phyloP scores from a whole-genome alignment of 2,888 invertebrate species.

The Conistra vaccinii region DNA sequence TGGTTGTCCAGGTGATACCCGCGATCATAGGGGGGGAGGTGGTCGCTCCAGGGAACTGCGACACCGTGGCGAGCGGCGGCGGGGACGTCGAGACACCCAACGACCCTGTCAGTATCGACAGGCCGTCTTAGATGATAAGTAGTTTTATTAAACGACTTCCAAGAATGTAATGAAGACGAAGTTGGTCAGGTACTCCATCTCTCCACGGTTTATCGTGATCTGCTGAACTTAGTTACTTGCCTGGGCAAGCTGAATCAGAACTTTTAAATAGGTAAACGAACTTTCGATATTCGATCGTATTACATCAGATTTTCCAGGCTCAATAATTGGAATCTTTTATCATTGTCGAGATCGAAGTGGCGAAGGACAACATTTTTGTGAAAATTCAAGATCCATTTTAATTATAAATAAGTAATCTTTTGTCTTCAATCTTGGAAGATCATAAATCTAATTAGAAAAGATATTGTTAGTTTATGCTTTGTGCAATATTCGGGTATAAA shows the following conservation, averaged over 20 bases:
- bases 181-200: no score
- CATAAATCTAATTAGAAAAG: neutral
- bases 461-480: neutral
- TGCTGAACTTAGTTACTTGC: neutral
- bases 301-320: neutral
- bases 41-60: constrained; percentile 45
- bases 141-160: constrained; percentile 5
- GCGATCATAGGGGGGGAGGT: constrained; percentile 78
- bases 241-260: neutral
- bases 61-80: constrained; percentile 39
- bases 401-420: neutral
- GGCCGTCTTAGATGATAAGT: constrained; percentile 20
- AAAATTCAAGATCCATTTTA: neutral
- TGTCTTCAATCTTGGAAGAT: constrained; percentile 26
- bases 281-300: neutral
- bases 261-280: neutral
- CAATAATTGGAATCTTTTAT: neutral
- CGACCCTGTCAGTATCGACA: constrained; percentile 69
- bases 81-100: constrained; percentile 69
- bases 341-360: neutral
- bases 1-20: constrained; percentile 74
- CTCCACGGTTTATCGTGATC: neutral
- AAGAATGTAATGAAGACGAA: constrained; percentile 5
- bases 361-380: neutral
- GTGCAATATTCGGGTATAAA: constrained; percentile 15